Conservation (phyloP, 2,797 vertebrate genomes). For the Oreortyx pictus region DNA sequence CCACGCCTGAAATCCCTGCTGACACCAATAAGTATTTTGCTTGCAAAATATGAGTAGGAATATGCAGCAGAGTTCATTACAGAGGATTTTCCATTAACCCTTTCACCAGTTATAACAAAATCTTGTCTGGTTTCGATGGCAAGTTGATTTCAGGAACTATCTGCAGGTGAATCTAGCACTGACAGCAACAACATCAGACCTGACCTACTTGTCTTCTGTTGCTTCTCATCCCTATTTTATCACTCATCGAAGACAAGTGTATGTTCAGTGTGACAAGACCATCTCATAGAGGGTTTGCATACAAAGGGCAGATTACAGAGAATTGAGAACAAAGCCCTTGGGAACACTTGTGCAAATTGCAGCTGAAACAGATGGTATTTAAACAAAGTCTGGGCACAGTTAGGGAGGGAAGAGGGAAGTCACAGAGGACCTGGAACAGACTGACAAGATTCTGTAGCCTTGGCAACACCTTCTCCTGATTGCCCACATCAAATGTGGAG, state of each 20-base stretch:
- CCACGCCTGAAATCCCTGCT: not conserved
- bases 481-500: conserved; percentile 14
- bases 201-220: not conserved
- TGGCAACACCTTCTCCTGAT: conserved; percentile 53
- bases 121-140: not conserved
- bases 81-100: not conserved
- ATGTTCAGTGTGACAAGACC: conserved; percentile 39
- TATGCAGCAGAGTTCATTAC: not conserved
- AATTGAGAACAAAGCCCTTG: conserved; percentile 35
- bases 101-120: not conserved
- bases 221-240: conserved; percentile 2
- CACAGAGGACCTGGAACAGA: conserved; percentile 51
- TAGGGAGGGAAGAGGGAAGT: not conserved
- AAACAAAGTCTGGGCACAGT: conserved; percentile 38
- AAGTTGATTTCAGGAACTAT: not conserved
- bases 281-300: not conserved
- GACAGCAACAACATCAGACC: not conserved
- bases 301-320: conserved; percentile 39
- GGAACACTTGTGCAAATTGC: conserved; percentile 65
- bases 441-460: conserved; percentile 29
- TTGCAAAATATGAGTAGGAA: not conserved
- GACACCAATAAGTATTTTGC: not conserved
- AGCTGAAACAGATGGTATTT: conserved; percentile 66
- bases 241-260: conserved; percentile 32
- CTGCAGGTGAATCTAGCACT: not conserved